Base-by-base conservation (phyloP, 2,797 vertebrate species). In the Neomorphus geoffroyi region DNA sequence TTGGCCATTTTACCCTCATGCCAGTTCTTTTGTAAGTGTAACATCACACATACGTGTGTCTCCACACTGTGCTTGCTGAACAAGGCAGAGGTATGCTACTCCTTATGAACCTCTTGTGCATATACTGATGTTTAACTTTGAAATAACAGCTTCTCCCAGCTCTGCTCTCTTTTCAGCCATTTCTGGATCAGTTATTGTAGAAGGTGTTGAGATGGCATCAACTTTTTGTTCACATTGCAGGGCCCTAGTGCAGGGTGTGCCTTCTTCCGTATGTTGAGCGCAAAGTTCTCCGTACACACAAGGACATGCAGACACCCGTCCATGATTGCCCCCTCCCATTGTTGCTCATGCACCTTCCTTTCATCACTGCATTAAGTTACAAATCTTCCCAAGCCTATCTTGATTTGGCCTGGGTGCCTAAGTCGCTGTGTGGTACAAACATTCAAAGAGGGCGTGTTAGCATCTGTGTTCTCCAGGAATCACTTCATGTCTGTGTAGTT, bases 1-100 rank as follows among this genome's bases (percentile, higher is more conserved):
- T 10, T 70, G 64, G 43, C 18, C 39, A 12, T 69, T 50, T 35
- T 19, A 45, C 28, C 43, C 32, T 60, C 2, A 2, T 37, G 67
- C n/a, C 60, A 17, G 27, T 5, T 39, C 45, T 69, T 75, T 24
- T 73, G n/a, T 64, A 37, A 57, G 21, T 18, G 26, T 69, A 61
- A 35, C 56, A 13, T 56, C 22, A 16, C 0, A 1, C 33, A 27
- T 0, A 0, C 26, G 64, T 15, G 18, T 8, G 18, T 9, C 60
- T 80, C 81, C 39, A 18, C 46, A 17, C 19, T 26, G 22, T 53
- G 45, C 37, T 32, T 41, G 78, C 71, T 83, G 65, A 61, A 11
- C 70, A 62, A 23, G 32, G 72, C 60, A 69, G 73, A 33, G 62
- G n/a, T 62, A 35, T 92, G 70, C 43, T 37, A 26, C 67, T 81